phyloP scores from a whole-genome alignment of 2,888 invertebrate genomes.

The Eristalis tenax region DNA sequence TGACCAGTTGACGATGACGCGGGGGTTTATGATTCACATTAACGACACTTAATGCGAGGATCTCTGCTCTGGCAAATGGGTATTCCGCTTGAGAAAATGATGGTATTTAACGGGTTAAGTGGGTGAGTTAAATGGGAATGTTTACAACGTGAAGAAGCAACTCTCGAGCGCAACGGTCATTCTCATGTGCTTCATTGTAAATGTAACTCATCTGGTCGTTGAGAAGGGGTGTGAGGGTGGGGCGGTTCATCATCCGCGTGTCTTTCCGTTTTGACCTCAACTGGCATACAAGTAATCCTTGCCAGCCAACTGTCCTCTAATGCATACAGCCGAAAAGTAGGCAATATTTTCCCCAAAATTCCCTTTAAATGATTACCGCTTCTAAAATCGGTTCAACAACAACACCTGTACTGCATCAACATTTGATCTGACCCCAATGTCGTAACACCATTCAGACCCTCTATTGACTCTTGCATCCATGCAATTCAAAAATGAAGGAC shows the following conservation, averaged over 20 bases:
- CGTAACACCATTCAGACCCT: neutral
- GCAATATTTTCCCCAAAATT: neutral
- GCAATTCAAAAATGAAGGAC: neutral
- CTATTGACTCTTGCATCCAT: neutral
- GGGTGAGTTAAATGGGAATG: neutral
- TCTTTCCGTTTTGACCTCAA: too few species aligned
- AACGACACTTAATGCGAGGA: constrained; percentile 39
- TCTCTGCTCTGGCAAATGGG: neutral
- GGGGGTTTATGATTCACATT: constrained; percentile 44
- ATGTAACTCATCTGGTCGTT: neutral
- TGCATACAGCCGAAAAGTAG: neutral
- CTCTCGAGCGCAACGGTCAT: neutral
- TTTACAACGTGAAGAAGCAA: neutral
- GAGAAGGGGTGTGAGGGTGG: too few species aligned
- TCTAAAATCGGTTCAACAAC: neutral
- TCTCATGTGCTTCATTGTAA: neutral
- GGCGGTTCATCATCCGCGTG: too few species aligned
- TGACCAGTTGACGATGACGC: constrained; percentile 27
- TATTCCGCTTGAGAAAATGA: neutral
- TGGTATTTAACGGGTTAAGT: constrained; percentile 3
- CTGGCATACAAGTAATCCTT: neutral
- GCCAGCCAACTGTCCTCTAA: neutral
- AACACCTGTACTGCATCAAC: neutral
- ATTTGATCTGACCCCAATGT: neutral
- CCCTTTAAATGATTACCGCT: too few species aligned